Conservation (phyloP, 2,888 invertebrate genomes). For the Sympetrum striolatum region DNA sequence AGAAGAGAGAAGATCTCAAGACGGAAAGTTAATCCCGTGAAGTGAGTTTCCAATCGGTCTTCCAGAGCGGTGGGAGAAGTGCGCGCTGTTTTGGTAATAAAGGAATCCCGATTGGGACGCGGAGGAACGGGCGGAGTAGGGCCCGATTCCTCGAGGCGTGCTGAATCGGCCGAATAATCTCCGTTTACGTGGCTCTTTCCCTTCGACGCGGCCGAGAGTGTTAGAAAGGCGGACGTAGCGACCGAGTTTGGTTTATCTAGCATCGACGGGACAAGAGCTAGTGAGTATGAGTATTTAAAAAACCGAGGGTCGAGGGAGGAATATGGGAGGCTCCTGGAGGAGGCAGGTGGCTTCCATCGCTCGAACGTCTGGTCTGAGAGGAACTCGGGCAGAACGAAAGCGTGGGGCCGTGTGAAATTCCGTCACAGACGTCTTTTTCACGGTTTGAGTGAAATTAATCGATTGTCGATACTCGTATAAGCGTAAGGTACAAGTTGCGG, state of each 20-base stretch:
- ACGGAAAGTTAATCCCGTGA: constrained; percentile 3
- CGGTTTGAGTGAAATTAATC: not conserved
- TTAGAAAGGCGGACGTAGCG: not conserved
- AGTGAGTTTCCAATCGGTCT: not conserved
- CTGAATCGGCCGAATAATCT: not conserved
- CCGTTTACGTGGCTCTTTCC: not conserved
- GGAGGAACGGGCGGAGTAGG: not conserved
- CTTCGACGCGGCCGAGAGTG: not conserved
- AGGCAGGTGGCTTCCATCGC: not conserved
- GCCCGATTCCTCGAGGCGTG: not conserved
- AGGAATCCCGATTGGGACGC: not conserved
- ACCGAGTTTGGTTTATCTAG: not conserved
- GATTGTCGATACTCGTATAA: not conserved
- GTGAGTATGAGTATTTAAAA: not conserved
- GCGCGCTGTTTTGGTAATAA: not conserved
- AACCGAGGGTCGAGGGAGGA: not conserved
- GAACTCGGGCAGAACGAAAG: not conserved
- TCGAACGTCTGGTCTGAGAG: not conserved
- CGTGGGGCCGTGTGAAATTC: not conserved
- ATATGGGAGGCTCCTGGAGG: not conserved
- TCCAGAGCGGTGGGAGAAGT: not conserved
- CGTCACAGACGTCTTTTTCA: not conserved
- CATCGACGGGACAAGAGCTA: not conserved
- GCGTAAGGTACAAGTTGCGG: not conserved
- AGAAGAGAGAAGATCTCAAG: not conserved